Conservation (phyloP, 2,888 invertebrate genomes). For the Phengaris arion region DNA sequence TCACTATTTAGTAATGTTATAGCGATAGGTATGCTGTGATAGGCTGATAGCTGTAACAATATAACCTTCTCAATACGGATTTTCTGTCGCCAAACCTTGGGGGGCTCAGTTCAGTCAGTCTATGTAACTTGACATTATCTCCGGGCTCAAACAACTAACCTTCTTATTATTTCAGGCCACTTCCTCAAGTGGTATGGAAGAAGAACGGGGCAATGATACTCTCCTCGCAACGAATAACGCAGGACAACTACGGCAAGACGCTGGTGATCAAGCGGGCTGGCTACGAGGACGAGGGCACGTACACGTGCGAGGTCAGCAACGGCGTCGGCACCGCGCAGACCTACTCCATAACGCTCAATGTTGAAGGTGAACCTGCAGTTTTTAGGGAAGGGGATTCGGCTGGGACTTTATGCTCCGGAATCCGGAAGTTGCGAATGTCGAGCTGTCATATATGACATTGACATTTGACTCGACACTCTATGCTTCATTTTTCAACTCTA, state of each 20-base stretch:
- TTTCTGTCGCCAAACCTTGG: too few species aligned
- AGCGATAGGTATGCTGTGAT: too few species aligned
- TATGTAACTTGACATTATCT: background rate
- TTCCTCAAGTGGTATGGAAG: conserved; percentile 96
- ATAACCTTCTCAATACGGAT: too few species aligned
- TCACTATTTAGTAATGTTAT: too few species aligned
- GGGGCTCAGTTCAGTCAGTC: too few species aligned
- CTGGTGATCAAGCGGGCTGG: conserved; percentile 91
- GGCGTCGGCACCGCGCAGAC: conserved; percentile 92
- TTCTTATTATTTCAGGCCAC: conserved; percentile 80
- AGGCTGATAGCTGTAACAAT: too few species aligned
- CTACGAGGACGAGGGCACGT: conserved; percentile 93
- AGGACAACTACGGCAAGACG: conserved; percentile 97
- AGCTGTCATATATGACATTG: too few species aligned
- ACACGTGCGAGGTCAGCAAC: conserved; percentile 96
- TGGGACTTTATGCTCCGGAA: too few species aligned
- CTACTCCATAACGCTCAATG: conserved; percentile 89
- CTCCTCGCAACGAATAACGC: conserved; percentile 86
- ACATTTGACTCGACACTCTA: too few species aligned
- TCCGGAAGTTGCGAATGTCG: too few species aligned
- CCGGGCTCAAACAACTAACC: background rate
- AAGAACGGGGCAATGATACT: conserved; percentile 87
- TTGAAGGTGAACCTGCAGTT: conserved; percentile 77
- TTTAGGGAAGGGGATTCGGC: too few species aligned
- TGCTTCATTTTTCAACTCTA: too few species aligned